Evolutionary conservation across 2,888 invertebrate genomes (phyloP), one percentile per base, ranked within the genome.

Genomic region (Bombylius discolor): DNA sequence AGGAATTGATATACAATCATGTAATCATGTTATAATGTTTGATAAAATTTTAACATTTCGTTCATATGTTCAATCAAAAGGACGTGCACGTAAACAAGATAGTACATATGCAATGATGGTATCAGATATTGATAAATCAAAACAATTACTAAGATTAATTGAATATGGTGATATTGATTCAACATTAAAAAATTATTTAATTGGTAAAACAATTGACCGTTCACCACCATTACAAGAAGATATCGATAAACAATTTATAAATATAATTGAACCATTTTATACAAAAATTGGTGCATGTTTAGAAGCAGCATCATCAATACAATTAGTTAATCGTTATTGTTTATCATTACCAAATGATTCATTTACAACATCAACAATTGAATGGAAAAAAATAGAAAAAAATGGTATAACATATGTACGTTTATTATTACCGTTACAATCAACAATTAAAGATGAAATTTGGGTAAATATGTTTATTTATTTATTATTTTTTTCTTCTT

Each of bases 11-110:
- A 80, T 95, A 36, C 86, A 85, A 4, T 79, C 81, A 36, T 97
- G 96, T 68, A 83, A 87, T 59, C 72, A 90, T 47, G 86, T 95
- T 0, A 65, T 94, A 23, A 80, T 86, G 52, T 89, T 84, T 67
- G 89, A 91, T 67, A 68, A 74, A 3, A 80, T 88, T 0, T 68
- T 76, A 52, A 84, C 87, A 64, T 89, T 88, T 63, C 78, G 89
- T 51, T 85, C 89, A 0, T 96, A 94, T 67, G 81, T 95, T 46
- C 93, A 94, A 72, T 88, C 91, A 59, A 92, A 93, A 80, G 93
- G 81, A 3, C 80, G 96, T 55, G 95, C 95, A 0, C 78, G 89
- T n/a, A 77, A 79, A 62, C 66, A 68, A 5, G 69, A 77, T 0
- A 83, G 89, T n/a, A 71, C 72, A 11, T 89, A 78, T 62, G 73